These are phyloP conservation scores for Drosophila diplacantha DNA, from an alignment of 2,888 invertebrate species.

Conservation along the genomic window DNA sequence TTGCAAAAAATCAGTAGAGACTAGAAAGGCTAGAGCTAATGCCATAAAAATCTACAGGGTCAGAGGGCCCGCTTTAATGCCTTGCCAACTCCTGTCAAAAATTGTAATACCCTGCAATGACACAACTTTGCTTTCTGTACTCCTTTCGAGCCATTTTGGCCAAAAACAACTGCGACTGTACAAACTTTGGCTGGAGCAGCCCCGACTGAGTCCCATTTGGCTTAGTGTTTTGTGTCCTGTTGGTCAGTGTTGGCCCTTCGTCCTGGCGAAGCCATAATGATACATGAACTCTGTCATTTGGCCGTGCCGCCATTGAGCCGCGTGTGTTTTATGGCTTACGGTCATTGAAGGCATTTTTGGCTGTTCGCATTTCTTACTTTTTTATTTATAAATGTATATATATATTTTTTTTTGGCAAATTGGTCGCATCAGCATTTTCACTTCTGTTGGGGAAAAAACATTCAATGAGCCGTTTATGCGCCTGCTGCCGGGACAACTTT, in stretches of 20 bases:
- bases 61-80: neutral
- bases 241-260: slow-evolving; percentile 42
- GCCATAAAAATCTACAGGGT: no score
- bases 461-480: slow-evolving; percentile 66
- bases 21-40: neutral
- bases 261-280: slow-evolving; percentile 58
- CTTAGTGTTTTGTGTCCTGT: slow-evolving; percentile 17
- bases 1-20: no score
- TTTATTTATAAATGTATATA: slow-evolving; percentile 3
- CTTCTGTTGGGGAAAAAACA: slow-evolving; percentile 15
- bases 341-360: slow-evolving; percentile 61
- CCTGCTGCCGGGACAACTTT: slow-evolving; percentile 57
- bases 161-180: neutral
- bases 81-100: neutral
- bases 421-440: slow-evolving; percentile 58
- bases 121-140: neutral
- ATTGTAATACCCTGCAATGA: neutral
- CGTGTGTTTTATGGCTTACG: slow-evolving; percentile 67
- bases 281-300: slow-evolving; percentile 64
- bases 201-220: slow-evolving; percentile 4
- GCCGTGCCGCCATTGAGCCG: slow-evolving; percentile 56
- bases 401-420: slow-evolving; percentile 11
- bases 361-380: slow-evolving; percentile 33
- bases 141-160: neutral
- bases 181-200: slow-evolving; percentile 8